Evolutionary conservation across 2,113 vertebrate genomes (phyloP).

Genomic region (Rhea pennata): DNA sequence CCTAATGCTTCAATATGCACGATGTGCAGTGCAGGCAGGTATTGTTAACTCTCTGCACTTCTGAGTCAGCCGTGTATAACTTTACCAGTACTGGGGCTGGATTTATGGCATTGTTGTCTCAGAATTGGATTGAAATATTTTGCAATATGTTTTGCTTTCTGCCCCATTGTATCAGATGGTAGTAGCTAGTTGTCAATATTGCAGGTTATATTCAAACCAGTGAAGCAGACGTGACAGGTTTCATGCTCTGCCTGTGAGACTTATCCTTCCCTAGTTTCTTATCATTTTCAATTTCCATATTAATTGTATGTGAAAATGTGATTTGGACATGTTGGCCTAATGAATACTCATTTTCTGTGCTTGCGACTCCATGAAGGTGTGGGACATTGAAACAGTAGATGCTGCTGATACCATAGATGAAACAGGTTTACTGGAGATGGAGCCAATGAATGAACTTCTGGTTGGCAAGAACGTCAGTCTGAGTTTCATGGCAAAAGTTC

Average conservation of each 20-base stretch:
- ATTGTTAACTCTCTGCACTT: background rate
- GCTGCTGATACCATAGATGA: constrained; percentile 80
- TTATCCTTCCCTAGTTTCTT: background rate
- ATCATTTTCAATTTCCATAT: background rate
- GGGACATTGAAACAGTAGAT: constrained; percentile 90
- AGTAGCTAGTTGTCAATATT: background rate
- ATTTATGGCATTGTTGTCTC: background rate
- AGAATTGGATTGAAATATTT: background rate
- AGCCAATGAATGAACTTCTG: constrained; percentile 89
- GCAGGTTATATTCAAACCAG: background rate
- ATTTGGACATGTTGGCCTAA: background rate
- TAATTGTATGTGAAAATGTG: background rate
- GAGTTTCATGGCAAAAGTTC: constrained; percentile 84
- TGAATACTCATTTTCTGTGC: background rate
- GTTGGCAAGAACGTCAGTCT: constrained; percentile 86
- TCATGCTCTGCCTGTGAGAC: background rate
- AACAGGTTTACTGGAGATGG: constrained; percentile 82
- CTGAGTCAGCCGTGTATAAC: background rate
- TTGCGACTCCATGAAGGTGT: constrained; percentile 77
- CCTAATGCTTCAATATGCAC: background rate
- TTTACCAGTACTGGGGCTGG: background rate
- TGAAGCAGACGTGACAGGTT: background rate
- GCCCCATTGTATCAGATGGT: background rate
- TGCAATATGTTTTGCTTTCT: background rate
- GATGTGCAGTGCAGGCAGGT: background rate